Base-by-base conservation (phyloP, 2,888 invertebrate genomes). In the Dicycla oo region DNA sequence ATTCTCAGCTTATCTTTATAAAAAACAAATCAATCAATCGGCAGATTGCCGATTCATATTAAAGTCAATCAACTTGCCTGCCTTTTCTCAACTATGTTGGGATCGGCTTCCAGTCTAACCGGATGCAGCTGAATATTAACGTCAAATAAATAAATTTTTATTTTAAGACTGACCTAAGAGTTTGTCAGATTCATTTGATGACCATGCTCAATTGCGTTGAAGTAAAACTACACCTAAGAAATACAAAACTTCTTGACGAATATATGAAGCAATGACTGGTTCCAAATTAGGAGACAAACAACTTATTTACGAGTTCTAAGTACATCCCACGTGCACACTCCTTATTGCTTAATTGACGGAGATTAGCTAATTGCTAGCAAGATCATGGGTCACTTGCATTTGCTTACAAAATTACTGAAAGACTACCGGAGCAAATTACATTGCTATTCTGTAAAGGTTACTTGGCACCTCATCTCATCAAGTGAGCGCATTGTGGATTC, bases 341-440 rank as follows among this genome's bases (percentile, higher is more conserved):
- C n/a, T 54, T 10, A 58, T 3, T 15, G 18, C 5, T 15, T 57
- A 78, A 75, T 75, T 75, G 78, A 47, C 0, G 13, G 0, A 47
- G n/a, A 78, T 78, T 78, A 57, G 56, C 62, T 67, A 71, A 75
- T 78, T 78, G 53, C 40, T 18, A 8, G n/a, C 47, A 18, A 64
- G 54, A 34, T 58, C 71, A 63, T 20, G 30, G 78, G 78, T 70
- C 71, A 70, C 7, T n/a, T 30, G 30, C 13, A 26, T 40, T 49
- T 57, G 47, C 63, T 70, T 58, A 62, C 23, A 51, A 62, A 45
- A 23, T 61, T 45, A 61, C 26, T 30, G 11, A 47, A 4, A 40
- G 2, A n/a, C 18, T 1, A 60, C 45, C 18, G 4, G 40, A 18
- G 11, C n/a, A 18, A n/a, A 11, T n/a, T 30, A 47, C 26, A 5